phyloP scores from a whole-genome alignment of 2,797 vertebrate genomes.

The Siniperca obscura region DNA sequence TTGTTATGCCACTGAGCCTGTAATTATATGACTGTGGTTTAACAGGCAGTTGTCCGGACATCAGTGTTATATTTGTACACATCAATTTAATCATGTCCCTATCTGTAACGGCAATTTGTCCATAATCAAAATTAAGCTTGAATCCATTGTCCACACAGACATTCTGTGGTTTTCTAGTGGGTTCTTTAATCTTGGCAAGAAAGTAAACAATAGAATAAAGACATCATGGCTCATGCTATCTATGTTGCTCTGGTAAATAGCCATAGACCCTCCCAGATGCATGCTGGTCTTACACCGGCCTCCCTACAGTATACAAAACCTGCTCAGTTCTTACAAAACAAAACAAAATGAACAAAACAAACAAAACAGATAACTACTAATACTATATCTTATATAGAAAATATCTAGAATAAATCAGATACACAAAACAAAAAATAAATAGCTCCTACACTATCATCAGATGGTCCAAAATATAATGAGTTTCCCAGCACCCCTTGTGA shows the following conservation, averaged over 20 bases:
- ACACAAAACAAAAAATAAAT: too few relatives aligned
- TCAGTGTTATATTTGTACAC: slow-evolving; percentile 17
- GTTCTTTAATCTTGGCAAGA: not conserved
- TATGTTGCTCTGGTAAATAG: not conserved
- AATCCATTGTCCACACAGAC: not conserved
- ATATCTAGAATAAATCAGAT: not conserved
- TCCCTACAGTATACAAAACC: not conserved
- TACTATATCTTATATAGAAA: not conserved
- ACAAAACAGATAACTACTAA: too few relatives aligned
- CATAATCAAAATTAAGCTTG: not conserved
- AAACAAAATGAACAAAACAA: not conserved
- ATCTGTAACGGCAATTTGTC: not conserved
- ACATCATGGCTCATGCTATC: not conserved
- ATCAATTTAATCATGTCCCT: not conserved
- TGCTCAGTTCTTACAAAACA: not conserved
- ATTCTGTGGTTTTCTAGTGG: not conserved
- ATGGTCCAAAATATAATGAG: too few relatives aligned
- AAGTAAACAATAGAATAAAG: not conserved
- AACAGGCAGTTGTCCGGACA: not conserved
- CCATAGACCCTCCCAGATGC: too few relatives aligned
- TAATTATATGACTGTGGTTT: slow-evolving; percentile 15
- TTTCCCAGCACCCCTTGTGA: too few relatives aligned
- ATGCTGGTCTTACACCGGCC: not conserved
- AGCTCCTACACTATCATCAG: too few relatives aligned
- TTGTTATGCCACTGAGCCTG: slow-evolving; percentile 6